Evolutionary conservation across 2,888 invertebrate genomes (phyloP), one percentile per base, ranked within the genome.

Genomic region (Acanthacorydalis orientalis): DNA sequence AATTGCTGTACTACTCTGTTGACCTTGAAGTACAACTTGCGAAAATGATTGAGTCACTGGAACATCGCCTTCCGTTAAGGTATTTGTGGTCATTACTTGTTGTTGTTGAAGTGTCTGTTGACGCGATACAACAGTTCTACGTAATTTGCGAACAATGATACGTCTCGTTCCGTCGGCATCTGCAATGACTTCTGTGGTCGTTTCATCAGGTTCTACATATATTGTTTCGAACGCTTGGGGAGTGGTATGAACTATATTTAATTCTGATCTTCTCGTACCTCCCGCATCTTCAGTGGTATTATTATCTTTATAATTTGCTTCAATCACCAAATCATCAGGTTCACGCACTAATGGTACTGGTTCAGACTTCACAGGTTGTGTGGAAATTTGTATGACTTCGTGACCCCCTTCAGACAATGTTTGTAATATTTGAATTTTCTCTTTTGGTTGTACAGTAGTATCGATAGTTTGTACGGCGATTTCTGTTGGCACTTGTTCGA

Each of bases 211-310:
- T 61, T 87, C 85, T 1, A 83, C 77, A 60, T 87, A 77, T 4
- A 85, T 73, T 1, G 87, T 86, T 64, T 87, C 86, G 57, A 86
- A 87, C 0, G 84, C 75, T 55, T 83, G 81, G 0, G 84, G 83
- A 32, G 78, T 67, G 44, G 78, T 77, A 58, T 83, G 84, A 8
- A 77, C 72, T 34, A 86, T 82, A 55, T 76, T 80, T 12, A 87
- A 60, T 56, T 83, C 79, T 0, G 83, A 77, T 46, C 76, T 73
- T 58, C 74, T 73, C 14, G 66, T 64, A 7, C 68, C 57, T 48
- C 67, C 64, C 41, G 53, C 47, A 34, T 70, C 65, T 47, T 74
- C 72, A 15, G 64, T 57, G 46, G 73, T 67, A 11, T 66, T 67
- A 11, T 66, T 63, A 43, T 69, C 70, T 60, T 69, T 74, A 55